Evolutionary conservation across 2,888 invertebrate genomes (phyloP).

Genomic region (Stegana nigrithorax): DNA sequence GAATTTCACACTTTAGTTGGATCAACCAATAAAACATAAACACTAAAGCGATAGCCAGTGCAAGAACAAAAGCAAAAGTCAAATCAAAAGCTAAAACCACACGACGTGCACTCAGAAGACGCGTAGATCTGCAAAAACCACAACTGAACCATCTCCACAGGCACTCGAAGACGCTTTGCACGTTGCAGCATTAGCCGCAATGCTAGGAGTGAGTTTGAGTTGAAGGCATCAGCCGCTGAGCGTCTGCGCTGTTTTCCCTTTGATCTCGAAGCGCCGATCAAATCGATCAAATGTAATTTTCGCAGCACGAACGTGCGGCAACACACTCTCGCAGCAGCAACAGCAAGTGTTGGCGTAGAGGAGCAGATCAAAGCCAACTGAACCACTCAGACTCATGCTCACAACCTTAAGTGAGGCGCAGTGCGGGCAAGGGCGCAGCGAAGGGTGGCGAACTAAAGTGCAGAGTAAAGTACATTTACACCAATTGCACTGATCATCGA

Average conservation of each 20-base stretch:
- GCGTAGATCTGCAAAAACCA: no score
- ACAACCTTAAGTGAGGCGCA: no score
- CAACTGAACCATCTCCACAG: no score
- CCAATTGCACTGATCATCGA: conserved; percentile 64
- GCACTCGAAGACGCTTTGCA: no score
- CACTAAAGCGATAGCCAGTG: background rate
- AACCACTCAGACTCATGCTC: no score
- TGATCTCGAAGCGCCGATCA: conserved; percentile 68
- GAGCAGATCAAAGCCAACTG: background rate
- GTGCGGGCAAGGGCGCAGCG: no score
- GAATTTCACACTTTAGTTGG: conserved; percentile 6
- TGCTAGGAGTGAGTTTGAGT: no score
- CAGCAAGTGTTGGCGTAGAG: background rate
- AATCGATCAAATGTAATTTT: conserved; percentile 68
- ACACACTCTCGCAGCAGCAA: conserved; percentile 3
- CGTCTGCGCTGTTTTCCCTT: conserved; percentile 57
- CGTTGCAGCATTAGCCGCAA: no score
- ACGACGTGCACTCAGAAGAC: no score
- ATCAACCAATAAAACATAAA: conserved; percentile 4
- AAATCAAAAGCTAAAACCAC: no score
- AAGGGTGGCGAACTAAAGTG: background rate
- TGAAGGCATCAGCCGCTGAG: no score
- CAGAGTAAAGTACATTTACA: conserved; percentile 59
- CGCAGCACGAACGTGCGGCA: conserved; percentile 60
- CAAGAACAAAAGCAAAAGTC: background rate